Conservation (phyloP, 2,888 invertebrate species). For the Leucoma salicis region DNA sequence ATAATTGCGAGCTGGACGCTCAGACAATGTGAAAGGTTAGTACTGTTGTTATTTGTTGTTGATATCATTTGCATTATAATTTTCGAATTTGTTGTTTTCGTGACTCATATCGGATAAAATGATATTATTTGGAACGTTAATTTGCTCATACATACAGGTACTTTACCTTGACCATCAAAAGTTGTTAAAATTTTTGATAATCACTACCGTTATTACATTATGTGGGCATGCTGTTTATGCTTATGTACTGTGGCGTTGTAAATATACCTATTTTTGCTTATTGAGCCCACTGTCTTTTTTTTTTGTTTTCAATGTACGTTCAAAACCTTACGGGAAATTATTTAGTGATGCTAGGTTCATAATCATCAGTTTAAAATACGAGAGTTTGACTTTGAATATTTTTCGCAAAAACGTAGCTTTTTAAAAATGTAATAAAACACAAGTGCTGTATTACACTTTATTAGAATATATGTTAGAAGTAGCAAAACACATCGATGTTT, state of each 20-base stretch:
- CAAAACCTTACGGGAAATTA: slow-evolving; percentile 46
- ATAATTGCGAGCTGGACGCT: slow-evolving; percentile 99
- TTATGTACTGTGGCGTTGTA: slow-evolving; percentile 76
- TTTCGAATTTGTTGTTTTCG: slow-evolving; percentile 20
- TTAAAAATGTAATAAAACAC: slow-evolving; percentile 45
- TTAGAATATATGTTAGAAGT: slow-evolving; percentile 53
- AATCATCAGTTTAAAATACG: slow-evolving; percentile 66
- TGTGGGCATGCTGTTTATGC: slow-evolving; percentile 69
- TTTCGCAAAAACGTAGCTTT: slow-evolving; percentile 58
- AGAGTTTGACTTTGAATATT: slow-evolving; percentile 81
- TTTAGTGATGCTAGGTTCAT: slow-evolving; percentile 70
- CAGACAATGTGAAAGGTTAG: slow-evolving; percentile 98
- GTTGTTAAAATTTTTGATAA: slow-evolving; percentile 32
- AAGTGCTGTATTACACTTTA: slow-evolving; percentile 47
- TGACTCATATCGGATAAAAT: slow-evolving; percentile 13
- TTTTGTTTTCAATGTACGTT: slow-evolving; percentile 47
- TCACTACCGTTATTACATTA: slow-evolving; percentile 66
- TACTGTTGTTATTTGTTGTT: slow-evolving; percentile 44
- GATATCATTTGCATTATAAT: slow-evolving; percentile 19
- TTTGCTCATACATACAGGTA: slow-evolving; percentile 30
- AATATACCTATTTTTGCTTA: slow-evolving; percentile 62
- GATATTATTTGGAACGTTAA: slow-evolving; percentile 20
- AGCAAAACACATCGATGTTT: slow-evolving; percentile 40
- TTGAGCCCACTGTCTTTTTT: slow-evolving; percentile 62
- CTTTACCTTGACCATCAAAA: slow-evolving; percentile 18